These are phyloP conservation scores for Sphaerophoria taeniata DNA, from an alignment of 2,888 invertebrate genomes.

Conservation along the genomic window DNA sequence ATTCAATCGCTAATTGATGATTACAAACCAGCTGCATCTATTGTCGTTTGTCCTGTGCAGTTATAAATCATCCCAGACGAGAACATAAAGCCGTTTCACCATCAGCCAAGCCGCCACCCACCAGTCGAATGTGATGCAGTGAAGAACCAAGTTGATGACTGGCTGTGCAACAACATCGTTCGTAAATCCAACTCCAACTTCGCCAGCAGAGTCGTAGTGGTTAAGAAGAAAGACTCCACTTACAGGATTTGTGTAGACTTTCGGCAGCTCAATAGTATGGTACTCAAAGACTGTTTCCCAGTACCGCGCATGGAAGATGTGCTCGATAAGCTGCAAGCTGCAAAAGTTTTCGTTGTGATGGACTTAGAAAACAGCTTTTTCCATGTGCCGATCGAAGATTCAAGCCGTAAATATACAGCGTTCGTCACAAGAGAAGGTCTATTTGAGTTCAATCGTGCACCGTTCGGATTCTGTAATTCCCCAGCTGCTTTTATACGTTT, in stretches of 20 bases:
- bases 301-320: conserved; percentile 30
- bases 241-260: conserved; percentile 70
- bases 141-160: neutral
- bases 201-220: neutral
- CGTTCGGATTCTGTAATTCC: neutral
- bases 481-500: neutral
- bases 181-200: neutral
- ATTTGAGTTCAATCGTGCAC: neutral
- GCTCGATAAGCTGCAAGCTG: conserved; percentile 69
- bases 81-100: too few relatives aligned
- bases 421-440: neutral
- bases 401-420: conserved; percentile 4
- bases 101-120: too few relatives aligned
- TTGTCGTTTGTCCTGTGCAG: too few relatives aligned
- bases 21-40: too few relatives aligned
- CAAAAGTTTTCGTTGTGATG: too few relatives aligned
- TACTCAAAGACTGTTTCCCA: conserved; percentile 37
- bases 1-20: too few relatives aligned
- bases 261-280: conserved; percentile 24
- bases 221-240: conserved; percentile 6
- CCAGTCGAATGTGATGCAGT: too few relatives aligned
- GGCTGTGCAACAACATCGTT: neutral
- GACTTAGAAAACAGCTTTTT: too few relatives aligned
- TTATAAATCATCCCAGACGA: too few relatives aligned
- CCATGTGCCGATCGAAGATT: neutral